phyloP scores from a whole-genome alignment of 2,888 invertebrate species.

The Sinhomidia bicolor region DNA sequence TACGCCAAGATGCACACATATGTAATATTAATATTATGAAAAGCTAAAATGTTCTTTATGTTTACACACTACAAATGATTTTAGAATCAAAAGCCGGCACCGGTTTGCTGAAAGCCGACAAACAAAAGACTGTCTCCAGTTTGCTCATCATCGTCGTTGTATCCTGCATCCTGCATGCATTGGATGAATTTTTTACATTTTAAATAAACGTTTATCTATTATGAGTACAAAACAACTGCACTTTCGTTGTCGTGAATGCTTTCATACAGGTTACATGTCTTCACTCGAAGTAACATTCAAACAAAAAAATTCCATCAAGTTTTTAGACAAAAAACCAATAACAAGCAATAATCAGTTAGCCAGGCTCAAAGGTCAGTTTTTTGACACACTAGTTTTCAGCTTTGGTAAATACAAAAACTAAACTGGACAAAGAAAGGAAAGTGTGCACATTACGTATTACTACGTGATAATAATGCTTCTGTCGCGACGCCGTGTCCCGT shows the following conservation, averaged over 20 bases:
- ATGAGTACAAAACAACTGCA: too few species aligned
- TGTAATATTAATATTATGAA: neutral
- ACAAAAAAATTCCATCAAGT: neutral
- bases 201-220: too few species aligned
- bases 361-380: conserved; percentile 61
- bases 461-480: conserved; percentile 59
- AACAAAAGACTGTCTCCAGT: conserved; percentile 38
- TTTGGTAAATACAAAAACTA: neutral
- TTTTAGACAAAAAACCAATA: conserved; percentile 27
- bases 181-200: too few species aligned
- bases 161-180: too few species aligned
- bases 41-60: neutral
- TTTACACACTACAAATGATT: neutral
- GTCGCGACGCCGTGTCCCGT: conserved; percentile 71
- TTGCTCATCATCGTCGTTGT: neutral
- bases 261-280: neutral
- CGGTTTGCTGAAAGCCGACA: conserved; percentile 37
- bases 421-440: conserved; percentile 46
- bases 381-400: neutral
- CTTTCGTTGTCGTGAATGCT: neutral
- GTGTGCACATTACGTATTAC: conserved; percentile 10
- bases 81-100: neutral
- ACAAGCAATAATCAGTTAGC: conserved; percentile 41
- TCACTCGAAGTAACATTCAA: neutral
- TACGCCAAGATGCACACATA: neutral